Evolutionary conservation across 2,797 vertebrate species (phyloP).

Genomic region (Labroides dimidiatus): DNA sequence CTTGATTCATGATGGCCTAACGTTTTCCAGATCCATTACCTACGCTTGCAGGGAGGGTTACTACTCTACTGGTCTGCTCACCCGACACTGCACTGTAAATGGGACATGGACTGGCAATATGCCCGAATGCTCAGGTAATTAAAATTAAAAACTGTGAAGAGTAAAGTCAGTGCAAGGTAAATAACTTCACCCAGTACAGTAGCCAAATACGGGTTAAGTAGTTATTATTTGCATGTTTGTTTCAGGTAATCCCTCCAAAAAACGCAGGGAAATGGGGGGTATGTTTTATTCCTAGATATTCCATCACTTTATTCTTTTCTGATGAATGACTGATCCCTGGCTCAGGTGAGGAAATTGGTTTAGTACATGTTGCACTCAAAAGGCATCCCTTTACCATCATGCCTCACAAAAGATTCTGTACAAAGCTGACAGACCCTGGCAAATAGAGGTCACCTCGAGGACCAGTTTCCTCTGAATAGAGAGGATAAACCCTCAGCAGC

Average conservation of each 20-base stretch:
- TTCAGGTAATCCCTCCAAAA: background rate
- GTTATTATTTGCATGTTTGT: background rate
- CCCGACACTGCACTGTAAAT: constrained; percentile 97
- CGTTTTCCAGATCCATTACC: constrained; percentile 94
- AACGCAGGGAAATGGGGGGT: background rate
- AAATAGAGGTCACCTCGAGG: constrained; percentile 76
- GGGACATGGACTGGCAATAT: constrained; percentile 96
- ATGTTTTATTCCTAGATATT: background rate
- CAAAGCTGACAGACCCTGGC: constrained; percentile 53
- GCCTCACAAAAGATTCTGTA: constrained; percentile 60
- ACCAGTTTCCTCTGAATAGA: constrained; percentile 58
- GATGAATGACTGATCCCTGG: background rate
- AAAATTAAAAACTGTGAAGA: background rate
- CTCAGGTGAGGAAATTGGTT: constrained; percentile 30
- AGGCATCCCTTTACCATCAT: constrained; percentile 52
- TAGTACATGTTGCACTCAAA: constrained; percentile 31
- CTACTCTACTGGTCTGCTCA: constrained; percentile 93
- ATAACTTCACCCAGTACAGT: background rate
- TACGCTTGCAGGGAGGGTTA: constrained; percentile 95
- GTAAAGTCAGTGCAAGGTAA: background rate
- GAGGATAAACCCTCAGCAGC: constrained; percentile 48
- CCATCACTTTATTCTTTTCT: background rate
- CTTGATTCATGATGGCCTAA: constrained; percentile 91
- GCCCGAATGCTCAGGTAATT: constrained; percentile 93
- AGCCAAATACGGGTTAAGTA: background rate